Base-by-base conservation (phyloP, 2,888 invertebrate genomes). In the Zaprionus lineosus region DNA sequence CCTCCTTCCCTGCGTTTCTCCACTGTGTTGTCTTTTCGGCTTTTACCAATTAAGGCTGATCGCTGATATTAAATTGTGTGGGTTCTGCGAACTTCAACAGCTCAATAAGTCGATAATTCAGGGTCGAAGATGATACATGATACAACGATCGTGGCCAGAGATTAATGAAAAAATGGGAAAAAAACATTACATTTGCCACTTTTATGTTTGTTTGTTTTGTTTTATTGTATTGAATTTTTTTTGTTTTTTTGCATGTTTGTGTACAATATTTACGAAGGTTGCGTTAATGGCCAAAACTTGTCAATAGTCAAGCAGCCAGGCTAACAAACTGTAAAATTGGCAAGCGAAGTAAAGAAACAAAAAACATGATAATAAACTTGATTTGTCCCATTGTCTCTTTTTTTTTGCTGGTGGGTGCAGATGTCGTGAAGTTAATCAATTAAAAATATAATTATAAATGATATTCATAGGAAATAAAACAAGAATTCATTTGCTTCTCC, bases 341-440 rank as follows among this genome's bases (percentile, higher is more conserved):
- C 61, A 55, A 67, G 56, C 50, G 52, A 34, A 31, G 18, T 47
- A 14, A 37, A 21, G 3, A 41, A 29, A 26, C 24, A 16, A 40
- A 47, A 59, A 36, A 58, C n/a, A n/a, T n/a, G n/a, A 61, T 61
- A 21, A 53, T 48, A 56, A 60, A 57, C 48, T 76, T 56, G 34
- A 62, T 62, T 58, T 73, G 69, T 47, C 51, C 62, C 78, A 84
- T 84, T 84, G 82, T 84, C 24, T 47, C n/a, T 28, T 48, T 31
- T 18, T 46, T 47, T 21, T 34, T 47, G 37, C 14, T 37, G 28
- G 66, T 84, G 84, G 77, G 83, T 74, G 76, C 84, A 63, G 43
- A 74, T 78, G 79, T 84, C 83, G 78, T 83, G 83, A 82, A 84
- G 71, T 64, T 75, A 78, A 85, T 78, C 78, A 78, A 84, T 78